Percentiles rank a stretch among this genome's conserved stretches.
These are phyloP conservation scores for Dimorphilus gyrociliatus DNA, from an alignment of 2,888 invertebrate species.

Conservation along the genomic window DNA sequence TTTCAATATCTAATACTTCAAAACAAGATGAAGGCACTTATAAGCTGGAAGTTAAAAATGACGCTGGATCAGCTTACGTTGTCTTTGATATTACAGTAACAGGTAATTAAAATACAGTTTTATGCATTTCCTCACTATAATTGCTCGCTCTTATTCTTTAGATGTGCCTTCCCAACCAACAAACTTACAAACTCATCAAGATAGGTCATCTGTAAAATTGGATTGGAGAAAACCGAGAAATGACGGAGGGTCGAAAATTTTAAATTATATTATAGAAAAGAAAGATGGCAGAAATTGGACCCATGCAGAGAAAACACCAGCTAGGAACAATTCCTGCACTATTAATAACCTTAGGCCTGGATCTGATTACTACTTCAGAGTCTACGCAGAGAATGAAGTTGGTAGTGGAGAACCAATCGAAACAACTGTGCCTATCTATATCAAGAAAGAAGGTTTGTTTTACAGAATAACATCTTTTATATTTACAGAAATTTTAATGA, in stretches of 20 bases:
- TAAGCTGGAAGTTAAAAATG: conserved; percentile 13
- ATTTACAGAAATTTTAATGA: too few relatives aligned
- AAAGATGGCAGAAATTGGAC: conserved; percentile 42
- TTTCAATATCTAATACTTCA: too few relatives aligned
- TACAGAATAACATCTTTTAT: too few relatives aligned
- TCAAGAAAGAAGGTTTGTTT: conserved; percentile 49
- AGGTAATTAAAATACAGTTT: conserved; percentile 8
- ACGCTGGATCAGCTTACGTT: conserved; percentile 10
- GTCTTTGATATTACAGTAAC: conserved; percentile 10
- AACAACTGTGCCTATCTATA: conserved; percentile 53
- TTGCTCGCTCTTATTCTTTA: conserved; percentile 8
- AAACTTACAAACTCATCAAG: conserved; percentile 18
- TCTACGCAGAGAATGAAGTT: conserved; percentile 66
- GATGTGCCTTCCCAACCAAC: conserved; percentile 27
- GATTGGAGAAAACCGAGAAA: conserved; percentile 60
- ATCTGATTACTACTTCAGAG: conserved; percentile 65
- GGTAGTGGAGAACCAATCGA: conserved; percentile 65
- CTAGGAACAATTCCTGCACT: conserved; percentile 13
- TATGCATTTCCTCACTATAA: background rate
- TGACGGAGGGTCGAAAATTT: conserved; percentile 63
- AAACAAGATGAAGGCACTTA: conserved; percentile 13
- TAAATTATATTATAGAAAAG: conserved; percentile 61
- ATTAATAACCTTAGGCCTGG: conserved; percentile 52
- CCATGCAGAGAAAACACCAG: conserved; percentile 15
- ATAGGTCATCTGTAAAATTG: conserved; percentile 20